Percentiles rank a stretch among this genome's conserved stretches.
These are phyloP conservation scores for Pyxicephalus adspersus DNA, from an alignment of 2,113 vertebrate genomes.

Conservation along the genomic window DNA sequence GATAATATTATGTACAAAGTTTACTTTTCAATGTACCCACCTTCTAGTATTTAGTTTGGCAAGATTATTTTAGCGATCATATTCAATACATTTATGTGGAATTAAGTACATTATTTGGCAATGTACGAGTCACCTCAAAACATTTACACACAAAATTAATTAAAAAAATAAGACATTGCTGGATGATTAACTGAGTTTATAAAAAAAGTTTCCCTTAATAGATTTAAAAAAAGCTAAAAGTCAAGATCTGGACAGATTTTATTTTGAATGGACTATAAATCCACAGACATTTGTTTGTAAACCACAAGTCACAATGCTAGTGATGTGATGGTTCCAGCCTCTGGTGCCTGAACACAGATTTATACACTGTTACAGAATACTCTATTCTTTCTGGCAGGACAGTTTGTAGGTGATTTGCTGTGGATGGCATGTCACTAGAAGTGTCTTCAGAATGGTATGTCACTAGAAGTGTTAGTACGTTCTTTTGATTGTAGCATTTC, in stretches of 20 bases:
- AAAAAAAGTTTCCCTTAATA: background rate
- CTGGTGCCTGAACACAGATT: background rate
- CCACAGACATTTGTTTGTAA: background rate
- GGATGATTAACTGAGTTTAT: background rate
- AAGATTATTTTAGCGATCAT: too few species aligned
- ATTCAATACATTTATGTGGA: too few species aligned
- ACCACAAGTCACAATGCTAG: background rate
- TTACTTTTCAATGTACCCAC: too few species aligned
- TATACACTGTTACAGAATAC: background rate
- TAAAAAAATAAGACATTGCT: background rate
- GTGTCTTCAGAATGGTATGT: background rate
- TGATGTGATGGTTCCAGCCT: background rate
- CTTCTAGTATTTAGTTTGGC: too few species aligned
- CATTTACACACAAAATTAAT: background rate
- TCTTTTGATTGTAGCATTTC: conserved; percentile 8
- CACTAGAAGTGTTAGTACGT: background rate
- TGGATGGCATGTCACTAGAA: background rate
- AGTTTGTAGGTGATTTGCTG: background rate
- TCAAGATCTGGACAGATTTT: background rate
- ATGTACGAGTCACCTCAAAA: background rate
- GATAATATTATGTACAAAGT: too few species aligned
- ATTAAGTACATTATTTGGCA: background rate
- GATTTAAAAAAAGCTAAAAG: background rate
- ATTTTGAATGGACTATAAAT: background rate
- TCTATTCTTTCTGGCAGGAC: background rate